Evolutionary conservation across 2,113 vertebrate genomes (phyloP).

Genomic region (Bujurquina vittata): DNA sequence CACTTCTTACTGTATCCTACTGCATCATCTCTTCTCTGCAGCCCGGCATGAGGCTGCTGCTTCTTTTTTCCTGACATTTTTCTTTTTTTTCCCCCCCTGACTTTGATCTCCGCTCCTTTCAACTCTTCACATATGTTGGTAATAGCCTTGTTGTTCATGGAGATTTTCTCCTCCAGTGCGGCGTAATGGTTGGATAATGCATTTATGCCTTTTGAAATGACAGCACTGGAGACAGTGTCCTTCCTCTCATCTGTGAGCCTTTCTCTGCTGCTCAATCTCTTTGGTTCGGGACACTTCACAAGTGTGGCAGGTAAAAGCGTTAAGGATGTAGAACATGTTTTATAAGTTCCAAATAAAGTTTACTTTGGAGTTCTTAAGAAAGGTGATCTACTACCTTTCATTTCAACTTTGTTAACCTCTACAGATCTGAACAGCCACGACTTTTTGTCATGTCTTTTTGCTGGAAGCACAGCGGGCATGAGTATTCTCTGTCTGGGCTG

Average conservation of each 20-base stretch:
- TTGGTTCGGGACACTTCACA: slow-evolving; percentile 26
- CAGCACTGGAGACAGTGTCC: slow-evolving; percentile 47
- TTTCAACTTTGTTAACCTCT: neutral
- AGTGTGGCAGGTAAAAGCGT: slow-evolving; percentile 33
- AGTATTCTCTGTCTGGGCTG: neutral
- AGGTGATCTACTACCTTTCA: neutral
- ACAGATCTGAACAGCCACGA: neutral
- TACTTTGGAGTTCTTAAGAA: slow-evolving; percentile 3
- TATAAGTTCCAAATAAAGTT: slow-evolving; percentile 33
- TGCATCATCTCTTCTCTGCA: slow-evolving; percentile 44
- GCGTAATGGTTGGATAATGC: slow-evolving; percentile 62
- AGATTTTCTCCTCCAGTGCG: slow-evolving; percentile 52
- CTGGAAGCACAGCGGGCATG: neutral
- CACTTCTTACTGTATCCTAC: slow-evolving; percentile 38
- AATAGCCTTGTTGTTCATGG: slow-evolving; percentile 69
- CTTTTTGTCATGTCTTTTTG: neutral
- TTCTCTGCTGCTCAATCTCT: slow-evolving; percentile 31
- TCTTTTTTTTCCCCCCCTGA: slow-evolving; percentile 10
- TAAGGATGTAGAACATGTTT: slow-evolving; percentile 7
- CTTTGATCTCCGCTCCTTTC: slow-evolving; percentile 70
- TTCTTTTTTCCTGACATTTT: neutral
- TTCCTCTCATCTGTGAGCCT: slow-evolving; percentile 35
- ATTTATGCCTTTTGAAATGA: slow-evolving; percentile 64
- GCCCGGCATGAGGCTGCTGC: slow-evolving; percentile 11
- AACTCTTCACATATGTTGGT: slow-evolving; percentile 64